A percentile compares a stretch with the other conserved stretches of the same genome.
phyloP scores from a whole-genome alignment of 2,113 vertebrate genomes.

The Oreochromis aureus region DNA sequence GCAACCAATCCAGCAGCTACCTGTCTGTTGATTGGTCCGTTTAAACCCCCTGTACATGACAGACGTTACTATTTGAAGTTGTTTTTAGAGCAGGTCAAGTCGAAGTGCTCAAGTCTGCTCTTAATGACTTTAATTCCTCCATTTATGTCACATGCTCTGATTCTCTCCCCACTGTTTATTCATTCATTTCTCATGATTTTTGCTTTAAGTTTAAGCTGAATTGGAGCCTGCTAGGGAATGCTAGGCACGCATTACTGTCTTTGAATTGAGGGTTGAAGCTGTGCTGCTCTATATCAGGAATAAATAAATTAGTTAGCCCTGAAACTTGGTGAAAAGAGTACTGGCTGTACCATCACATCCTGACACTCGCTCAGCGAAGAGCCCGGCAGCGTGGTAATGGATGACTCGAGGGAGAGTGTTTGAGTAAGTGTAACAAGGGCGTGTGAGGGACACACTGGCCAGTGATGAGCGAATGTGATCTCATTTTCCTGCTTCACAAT shows the following conservation, averaged over 20 bases:
- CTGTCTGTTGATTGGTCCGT: constrained; percentile 36
- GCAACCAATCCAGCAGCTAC: neutral
- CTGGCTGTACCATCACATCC: constrained; percentile 13
- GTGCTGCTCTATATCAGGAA: constrained; percentile 13
- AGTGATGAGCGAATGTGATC: neutral
- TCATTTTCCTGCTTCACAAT: neutral
- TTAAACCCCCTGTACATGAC: neutral
- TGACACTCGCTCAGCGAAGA: constrained; percentile 10
- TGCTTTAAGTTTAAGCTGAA: neutral
- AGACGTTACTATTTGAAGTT: neutral
- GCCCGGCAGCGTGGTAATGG: constrained; percentile 14
- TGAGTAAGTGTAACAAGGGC: neutral
- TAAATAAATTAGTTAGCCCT: constrained; percentile 27
- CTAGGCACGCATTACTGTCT: neutral
- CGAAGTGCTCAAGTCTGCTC: neutral
- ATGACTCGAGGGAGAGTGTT: constrained; percentile 1
- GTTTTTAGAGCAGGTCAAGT: neutral
- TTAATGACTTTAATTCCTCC: neutral
- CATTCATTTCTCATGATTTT: neutral
- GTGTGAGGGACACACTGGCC: neutral
- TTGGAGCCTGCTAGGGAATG: neutral
- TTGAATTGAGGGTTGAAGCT: neutral
- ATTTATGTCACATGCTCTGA: neutral
- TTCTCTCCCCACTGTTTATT: neutral
- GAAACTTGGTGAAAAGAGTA: constrained; percentile 20